A percentile compares a stretch with the other conserved stretches of the same genome.
These are phyloP conservation scores for Papilio helenus DNA, from an alignment of 1,140 invertebrate species.

Conservation along the genomic window DNA sequence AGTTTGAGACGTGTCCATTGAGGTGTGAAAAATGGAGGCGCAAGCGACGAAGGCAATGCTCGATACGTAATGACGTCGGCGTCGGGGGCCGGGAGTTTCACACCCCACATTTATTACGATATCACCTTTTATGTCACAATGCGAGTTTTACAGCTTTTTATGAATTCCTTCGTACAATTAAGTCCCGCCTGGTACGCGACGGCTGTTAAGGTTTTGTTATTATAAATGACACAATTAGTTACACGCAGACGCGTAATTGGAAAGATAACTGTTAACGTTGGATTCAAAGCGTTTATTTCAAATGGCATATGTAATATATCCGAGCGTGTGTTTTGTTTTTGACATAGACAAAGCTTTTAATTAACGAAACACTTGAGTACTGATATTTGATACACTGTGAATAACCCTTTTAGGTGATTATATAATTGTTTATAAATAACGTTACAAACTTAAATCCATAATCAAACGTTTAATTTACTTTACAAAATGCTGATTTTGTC, in stretches of 20 bases:
- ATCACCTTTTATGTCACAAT: conserved; percentile 76
- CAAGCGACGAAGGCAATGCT: conserved; percentile 54
- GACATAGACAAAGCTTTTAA: conserved; percentile 25
- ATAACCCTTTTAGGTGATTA: not conserved
- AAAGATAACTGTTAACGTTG: conserved; percentile 54
- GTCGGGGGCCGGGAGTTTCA: conserved; percentile 53
- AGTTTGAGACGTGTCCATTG: conserved; percentile 61
- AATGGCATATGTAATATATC: conserved; percentile 38
- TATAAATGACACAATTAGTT: conserved; percentile 67
- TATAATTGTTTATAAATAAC: not conserved
- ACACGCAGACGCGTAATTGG: conserved; percentile 52
- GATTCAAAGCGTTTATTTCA: conserved; percentile 42
- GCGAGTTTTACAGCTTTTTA: conserved; percentile 74
- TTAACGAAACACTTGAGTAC: not conserved
- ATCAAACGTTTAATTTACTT: not conserved
- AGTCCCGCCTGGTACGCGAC: conserved; percentile 54
- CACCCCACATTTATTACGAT: conserved; percentile 70
- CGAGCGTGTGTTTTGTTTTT: conserved; percentile 12
- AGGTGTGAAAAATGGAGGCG: conserved; percentile 66
- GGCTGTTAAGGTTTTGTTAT: conserved; percentile 63
- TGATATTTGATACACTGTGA: not conserved
- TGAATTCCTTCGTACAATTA: conserved; percentile 76
- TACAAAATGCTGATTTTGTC: not conserved
- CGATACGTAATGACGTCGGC: conserved; percentile 71
- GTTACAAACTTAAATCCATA: not conserved